Base-by-base conservation (phyloP, 2,113 vertebrate genomes). In the Lampris incognitus region DNA sequence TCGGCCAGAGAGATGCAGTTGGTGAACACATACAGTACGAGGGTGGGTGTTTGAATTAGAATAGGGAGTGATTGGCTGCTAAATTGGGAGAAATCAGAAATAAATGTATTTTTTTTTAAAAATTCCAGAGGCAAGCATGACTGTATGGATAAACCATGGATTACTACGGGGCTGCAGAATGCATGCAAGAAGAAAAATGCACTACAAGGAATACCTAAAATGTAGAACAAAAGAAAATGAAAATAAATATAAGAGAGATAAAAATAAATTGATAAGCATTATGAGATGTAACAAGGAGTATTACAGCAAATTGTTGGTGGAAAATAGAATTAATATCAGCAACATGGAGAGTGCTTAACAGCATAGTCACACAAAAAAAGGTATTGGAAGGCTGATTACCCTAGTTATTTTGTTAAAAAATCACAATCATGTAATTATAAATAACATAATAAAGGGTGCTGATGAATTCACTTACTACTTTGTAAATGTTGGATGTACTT, bases 101-200 rank as follows among this genome's bases (percentile, higher is more conserved):
- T 24, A 24, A 24, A 24, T 24, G 0, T 24, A 24, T 24, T 24
- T 24, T 24, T 24, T 24, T 24, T 24, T 24, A 24, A 24, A 24
- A 24, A 24, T 24, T 24, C 24, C 24, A 24, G 24, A 24, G 0
- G 24, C 24, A 24, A 24, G 24, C 24, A 24, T 24, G 24, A 24
- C 24, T 24, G 24, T 24, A 24, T 24, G 24, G 24, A 24, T 24
- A 24, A 24, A 24, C 24, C 24, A 24, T 24, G 24, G 24, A 24
- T 24, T 24, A 24, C 24, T 24, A 24, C 24, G 24, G 24, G 24
- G 24, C 24, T 24, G 24, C 24, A 24, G 24, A 24, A 24, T 24
- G 3, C 51, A 37, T 52, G 50, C 11, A 69, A 13, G 48, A 55
- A 42, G 66, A 40, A 69, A 41, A 60, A 78, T 24, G 38, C 41